phyloP scores from a whole-genome alignment of 2,113 vertebrate genomes.

The Odobenus rosmarus region DNA sequence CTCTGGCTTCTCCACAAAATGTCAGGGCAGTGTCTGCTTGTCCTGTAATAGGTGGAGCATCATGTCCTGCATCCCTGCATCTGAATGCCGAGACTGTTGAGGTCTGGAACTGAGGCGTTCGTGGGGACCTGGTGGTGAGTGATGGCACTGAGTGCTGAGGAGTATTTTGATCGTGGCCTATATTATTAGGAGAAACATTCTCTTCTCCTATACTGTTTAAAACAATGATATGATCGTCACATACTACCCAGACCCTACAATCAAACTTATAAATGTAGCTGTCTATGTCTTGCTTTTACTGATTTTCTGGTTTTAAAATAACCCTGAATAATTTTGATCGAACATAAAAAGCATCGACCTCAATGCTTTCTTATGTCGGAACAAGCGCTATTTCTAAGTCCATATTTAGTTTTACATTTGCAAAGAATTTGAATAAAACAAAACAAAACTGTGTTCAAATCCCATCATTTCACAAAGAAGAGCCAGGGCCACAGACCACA shows the following conservation, averaged over 20 bases:
- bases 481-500: not conserved
- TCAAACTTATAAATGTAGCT: not conserved
- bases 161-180: not conserved
- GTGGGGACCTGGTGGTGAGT: not conserved
- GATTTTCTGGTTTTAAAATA: not conserved
- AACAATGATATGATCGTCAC: not conserved
- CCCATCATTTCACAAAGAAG: not conserved
- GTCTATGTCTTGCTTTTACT: not conserved
- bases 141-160: not conserved
- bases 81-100: not conserved
- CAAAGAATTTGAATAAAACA: not conserved
- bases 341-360: not conserved
- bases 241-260: not conserved
- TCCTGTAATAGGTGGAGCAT: not conserved
- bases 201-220: not conserved
- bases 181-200: not conserved
- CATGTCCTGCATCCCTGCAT: rapidly evolving
- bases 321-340: not conserved
- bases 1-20: not conserved
- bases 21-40: not conserved
- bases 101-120: too few species aligned
- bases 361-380: not conserved
- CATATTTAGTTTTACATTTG: not conserved
- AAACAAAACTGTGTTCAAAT: not conserved
- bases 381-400: not conserved